A percentile compares a stretch with the other conserved stretches of the same genome.
phyloP scores from a whole-genome alignment of 2,113 vertebrate genomes.

The Phrynocephalus versicolor region DNA sequence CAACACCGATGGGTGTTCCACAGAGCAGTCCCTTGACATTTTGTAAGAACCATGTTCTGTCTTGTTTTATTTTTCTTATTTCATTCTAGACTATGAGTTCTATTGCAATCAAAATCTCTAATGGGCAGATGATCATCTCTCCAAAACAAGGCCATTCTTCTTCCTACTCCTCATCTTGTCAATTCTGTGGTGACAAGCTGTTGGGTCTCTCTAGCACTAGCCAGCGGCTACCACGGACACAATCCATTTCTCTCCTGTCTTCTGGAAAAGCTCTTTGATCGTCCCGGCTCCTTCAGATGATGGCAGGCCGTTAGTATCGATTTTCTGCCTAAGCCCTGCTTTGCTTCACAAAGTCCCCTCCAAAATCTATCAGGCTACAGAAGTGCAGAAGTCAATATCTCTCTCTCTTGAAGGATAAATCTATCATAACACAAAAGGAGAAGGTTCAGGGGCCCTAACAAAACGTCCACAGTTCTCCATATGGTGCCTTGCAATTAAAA shows the following conservation, averaged over 20 bases:
- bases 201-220: background rate
- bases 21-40: background rate
- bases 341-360: conserved; percentile 53
- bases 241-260: conserved; percentile 8
- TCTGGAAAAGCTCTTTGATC: conserved; percentile 7
- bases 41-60: background rate
- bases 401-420: conserved; percentile 64
- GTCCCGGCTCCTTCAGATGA: conserved; percentile 22
- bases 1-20: background rate
- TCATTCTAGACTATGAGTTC: background rate
- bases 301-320: conserved; percentile 30
- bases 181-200: background rate
- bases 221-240: background rate
- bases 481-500: conserved; percentile 69
- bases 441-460: conserved; percentile 66
- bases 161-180: background rate
- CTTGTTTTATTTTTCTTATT: background rate
- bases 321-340: conserved; percentile 48
- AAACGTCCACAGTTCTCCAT: conserved; percentile 70
- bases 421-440: conserved; percentile 66
- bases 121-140: conserved; percentile 9
- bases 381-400: conserved; percentile 66
- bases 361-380: conserved; percentile 58
- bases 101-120: background rate
- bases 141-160: background rate